Conservation (phyloP, 2,797 vertebrate species). For the Agapornis canus region DNA sequence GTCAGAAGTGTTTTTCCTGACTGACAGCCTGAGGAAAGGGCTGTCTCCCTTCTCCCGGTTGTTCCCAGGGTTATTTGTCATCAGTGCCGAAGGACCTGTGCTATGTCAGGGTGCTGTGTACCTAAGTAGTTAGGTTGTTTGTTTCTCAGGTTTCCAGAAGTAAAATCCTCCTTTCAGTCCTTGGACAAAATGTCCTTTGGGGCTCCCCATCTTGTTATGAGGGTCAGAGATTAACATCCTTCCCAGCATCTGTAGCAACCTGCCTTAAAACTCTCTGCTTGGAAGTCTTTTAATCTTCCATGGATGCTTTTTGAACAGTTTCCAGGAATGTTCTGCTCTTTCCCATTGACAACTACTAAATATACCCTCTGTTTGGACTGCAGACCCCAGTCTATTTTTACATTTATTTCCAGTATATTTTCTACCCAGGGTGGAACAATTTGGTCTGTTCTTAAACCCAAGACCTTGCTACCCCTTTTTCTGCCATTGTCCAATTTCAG, state of each 20-base stretch:
- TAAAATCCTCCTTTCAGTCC: not conserved
- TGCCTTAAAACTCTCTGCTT: constrained; percentile 4
- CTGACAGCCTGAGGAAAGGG: not conserved
- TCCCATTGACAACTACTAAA: constrained; percentile 60
- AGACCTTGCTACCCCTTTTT: not conserved
- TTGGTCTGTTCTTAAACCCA: constrained; percentile 27
- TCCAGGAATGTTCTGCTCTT: constrained; percentile 54
- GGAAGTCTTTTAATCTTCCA: constrained; percentile 25
- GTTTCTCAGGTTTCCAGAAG: not conserved
- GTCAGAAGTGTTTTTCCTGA: not conserved
- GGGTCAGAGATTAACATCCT: not conserved
- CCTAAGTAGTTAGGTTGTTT: not conserved
- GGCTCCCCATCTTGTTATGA: not conserved
- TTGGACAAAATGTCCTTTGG: not conserved
- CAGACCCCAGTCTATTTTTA: constrained; percentile 49
- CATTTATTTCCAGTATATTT: constrained; percentile 20
- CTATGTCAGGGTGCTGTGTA: not conserved
- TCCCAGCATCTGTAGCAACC: constrained; percentile 35
- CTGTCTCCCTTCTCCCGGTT: not conserved
- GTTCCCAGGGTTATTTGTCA: not conserved
- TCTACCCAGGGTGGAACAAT: not conserved
- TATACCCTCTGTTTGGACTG: constrained; percentile 40
- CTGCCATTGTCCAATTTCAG: not conserved
- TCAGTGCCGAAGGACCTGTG: not conserved
- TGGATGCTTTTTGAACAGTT: constrained; percentile 24